These are phyloP conservation scores for Peromyscus nudipes DNA, from an alignment of 2,797 vertebrate genomes.

Conservation along the genomic window DNA sequence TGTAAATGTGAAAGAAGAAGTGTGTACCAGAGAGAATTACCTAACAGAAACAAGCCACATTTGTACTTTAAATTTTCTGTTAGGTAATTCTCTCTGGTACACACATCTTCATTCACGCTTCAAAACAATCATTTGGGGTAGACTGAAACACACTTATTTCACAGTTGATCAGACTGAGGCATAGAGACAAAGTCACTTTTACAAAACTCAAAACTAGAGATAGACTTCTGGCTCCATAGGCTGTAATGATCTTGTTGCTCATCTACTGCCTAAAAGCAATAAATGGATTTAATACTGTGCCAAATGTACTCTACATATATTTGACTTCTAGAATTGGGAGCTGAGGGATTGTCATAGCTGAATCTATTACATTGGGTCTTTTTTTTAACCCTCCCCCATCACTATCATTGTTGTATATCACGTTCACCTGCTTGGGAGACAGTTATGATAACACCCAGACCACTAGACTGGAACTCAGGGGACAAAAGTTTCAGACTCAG, in stretches of 20 bases:
- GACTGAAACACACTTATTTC: neutral
- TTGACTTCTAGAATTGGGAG: neutral
- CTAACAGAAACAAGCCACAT: too few relatives aligned
- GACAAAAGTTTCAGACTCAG: too few relatives aligned
- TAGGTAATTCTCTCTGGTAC: neutral
- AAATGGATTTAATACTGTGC: fast-evolving
- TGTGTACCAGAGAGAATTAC: too few relatives aligned
- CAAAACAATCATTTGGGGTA: neutral
- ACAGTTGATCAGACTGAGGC: neutral
- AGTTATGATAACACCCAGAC: too few relatives aligned
- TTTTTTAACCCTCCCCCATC: neutral
- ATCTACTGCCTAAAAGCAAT: neutral
- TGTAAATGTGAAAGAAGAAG: too few relatives aligned
- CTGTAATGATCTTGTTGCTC: neutral
- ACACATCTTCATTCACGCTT: neutral
- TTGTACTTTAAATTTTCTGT: neutral
- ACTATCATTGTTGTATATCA: neutral
- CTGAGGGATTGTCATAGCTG: neutral
- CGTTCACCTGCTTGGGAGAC: neutral
- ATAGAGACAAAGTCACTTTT: neutral
- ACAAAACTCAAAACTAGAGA: neutral
- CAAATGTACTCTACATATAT: neutral
- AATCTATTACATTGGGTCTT: neutral
- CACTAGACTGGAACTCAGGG: neutral
- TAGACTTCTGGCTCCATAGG: neutral